Evolutionary conservation across 2,797 vertebrate genomes (phyloP), one percentile per base, ranked within the genome.

Genomic region (Sebastes miniatus): DNA sequence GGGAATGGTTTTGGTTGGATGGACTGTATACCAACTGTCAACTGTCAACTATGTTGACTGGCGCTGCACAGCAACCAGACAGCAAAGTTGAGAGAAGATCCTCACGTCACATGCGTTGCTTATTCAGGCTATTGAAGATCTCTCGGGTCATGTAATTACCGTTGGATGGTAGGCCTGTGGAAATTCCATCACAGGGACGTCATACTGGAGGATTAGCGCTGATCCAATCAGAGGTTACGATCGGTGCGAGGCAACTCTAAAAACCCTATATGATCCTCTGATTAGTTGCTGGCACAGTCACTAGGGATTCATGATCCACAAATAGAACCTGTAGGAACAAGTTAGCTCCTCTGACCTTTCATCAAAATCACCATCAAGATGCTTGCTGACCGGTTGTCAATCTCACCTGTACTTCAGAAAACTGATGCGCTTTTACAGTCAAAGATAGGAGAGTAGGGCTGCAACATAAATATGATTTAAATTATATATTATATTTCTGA

Each of bases 161-260:
- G 24, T 69, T 7, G 80, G 75, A 83, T 80, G 68, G 86, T 77
- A 67, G 81, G 81, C 69, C 69, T n/a, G 84, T 82, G 75, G 79
- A 92, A 87, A 93, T 92, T 91, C 88, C 89, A 87, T 61, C 80
- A 79, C 58, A 62, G 72, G 56, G 76, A 85, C 75, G 84, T 89
- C 88, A 92, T 56, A 22, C 66, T 54, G 76, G 68, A 80, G 87
- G 88, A 90, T 92, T 89, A 90, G 76, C 4, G 61, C 79, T 79
- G 79, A 89, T 91, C 88, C 88, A 89, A 89, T 91, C 92, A 83
- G 83, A 89, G 84, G 84, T 78, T 80, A 79, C 20, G 25, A 86
- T 77, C 50, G 20, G 86, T 69, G 84, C 12, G 18, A 82, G 79
- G 79, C 69, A 43, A 85, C 77, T 70, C 88, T 76, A 76, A 77